Evolutionary conservation across 2,888 invertebrate genomes (phyloP).

Genomic region (Phortica magna): DNA sequence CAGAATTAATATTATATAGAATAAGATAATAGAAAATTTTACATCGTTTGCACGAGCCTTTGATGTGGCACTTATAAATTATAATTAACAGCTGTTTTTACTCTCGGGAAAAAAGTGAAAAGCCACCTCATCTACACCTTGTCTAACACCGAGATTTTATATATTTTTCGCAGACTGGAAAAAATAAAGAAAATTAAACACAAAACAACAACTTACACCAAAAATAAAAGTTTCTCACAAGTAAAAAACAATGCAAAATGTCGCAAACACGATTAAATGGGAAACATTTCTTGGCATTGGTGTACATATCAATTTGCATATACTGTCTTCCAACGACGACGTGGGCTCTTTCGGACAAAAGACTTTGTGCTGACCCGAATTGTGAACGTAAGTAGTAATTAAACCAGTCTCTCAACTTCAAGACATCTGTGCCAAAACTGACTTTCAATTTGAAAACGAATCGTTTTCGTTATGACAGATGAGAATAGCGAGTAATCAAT

Average conservation of each 20-base stretch:
- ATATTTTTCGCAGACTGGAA: conserved; percentile 1
- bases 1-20: no score
- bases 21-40: no score
- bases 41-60: background rate
- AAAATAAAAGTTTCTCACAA: background rate
- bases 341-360: conserved; percentile 81
- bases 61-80: background rate
- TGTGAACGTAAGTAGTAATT: conserved; percentile 82
- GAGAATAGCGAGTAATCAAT: no score
- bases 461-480: no score
- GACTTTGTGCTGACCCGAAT: conserved; percentile 84
- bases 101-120: conserved; percentile 48
- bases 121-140: conserved; percentile 67
- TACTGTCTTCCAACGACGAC: conserved; percentile 57
- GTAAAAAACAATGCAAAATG: conserved; percentile 65
- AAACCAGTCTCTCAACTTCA: background rate
- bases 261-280: conserved; percentile 46
- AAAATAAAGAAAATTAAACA: background rate
- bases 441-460: no score
- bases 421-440: no score
- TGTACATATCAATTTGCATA: conserved; percentile 28
- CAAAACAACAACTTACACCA: background rate
- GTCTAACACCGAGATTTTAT: conserved; percentile 2
- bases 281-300: conserved; percentile 24
- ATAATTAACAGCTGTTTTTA: conserved; percentile 16